Evolutionary conservation across 1,140 invertebrate genomes (phyloP), one percentile per base, ranked within the genome.

Genomic region (Apis cerana): DNA sequence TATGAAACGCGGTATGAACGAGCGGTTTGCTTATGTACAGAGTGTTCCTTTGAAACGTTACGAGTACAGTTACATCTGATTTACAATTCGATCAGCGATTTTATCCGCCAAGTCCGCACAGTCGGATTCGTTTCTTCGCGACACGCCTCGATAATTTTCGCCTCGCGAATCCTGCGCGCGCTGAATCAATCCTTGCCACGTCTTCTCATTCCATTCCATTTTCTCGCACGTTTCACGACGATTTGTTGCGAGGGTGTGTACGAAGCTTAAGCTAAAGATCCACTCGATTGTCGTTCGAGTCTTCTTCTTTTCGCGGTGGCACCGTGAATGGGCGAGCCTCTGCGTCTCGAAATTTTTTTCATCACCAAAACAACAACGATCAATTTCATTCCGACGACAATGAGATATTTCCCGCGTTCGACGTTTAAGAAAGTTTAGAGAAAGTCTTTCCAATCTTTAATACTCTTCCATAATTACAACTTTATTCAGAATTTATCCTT

Each of bases 1-100:
- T 85, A 91, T 87, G 89, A 89, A 86, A 90, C 82, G 85, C 85
- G 58, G 69, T 82, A 86, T 85, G 87, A 89, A 89, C 76, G 82
- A 87, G 83, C 83, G 74, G 82, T 33, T 86, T 69, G 74, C 85
- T 81, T 90, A 91, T 90, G 78, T 91, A 90, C 88, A 89, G 43
- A 43, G 82, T 85, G 61, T 71, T 64, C 62, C 82, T 87, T 33
- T 86, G 87, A 85, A 78, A 80, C 82, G 21, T 87, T 82, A 79
- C 70, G 65, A 79, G 87, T 88, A 87, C 67, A 76, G 80, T 88
- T 82, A 76, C 62, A 77, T 50, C 75, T 69, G 59, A 56, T 76
- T 79, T 56, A 58, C 33, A 62, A 80, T 65, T 80, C 80, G 67
- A 72, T 85, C 56, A 65, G 58, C 75, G 56, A 27, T 62, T 59